phyloP scores from a whole-genome alignment of 1,140 invertebrate species.

The Apis mellifera region Amel_HAv3.1 CM009940.2:9280001-9280500 shows the following conservation, averaged over 20 bases:
- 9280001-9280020: conserved; percentile 19
- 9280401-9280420: conserved; percentile 69
- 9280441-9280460: conserved; percentile 80
- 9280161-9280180: conserved; percentile 20
- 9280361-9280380: conserved; percentile 68
- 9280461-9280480: conserved; percentile 76
- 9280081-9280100: conserved; percentile 70
- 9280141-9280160: conserved; percentile 13
- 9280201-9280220: conserved; percentile 23
- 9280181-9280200: conserved; percentile 1
- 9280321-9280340: conserved; percentile 28
- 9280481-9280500: conserved; percentile 76
- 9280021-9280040: conserved; percentile 50
- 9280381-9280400: conserved; percentile 73
- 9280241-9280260: conserved; percentile 35
- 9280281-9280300: conserved; percentile 54
- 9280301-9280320: conserved; percentile 28
- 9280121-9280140: conserved; percentile 43
- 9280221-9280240: conserved; percentile 31
- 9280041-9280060: conserved; percentile 57
- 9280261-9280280: conserved; percentile 35
- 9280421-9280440: conserved; percentile 78
- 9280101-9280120: conserved; percentile 62
- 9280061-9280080: conserved; percentile 69
- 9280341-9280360: conserved; percentile 40